Base-by-base conservation (phyloP, 2,888 invertebrate genomes). In the Germaria angustata region DNA sequence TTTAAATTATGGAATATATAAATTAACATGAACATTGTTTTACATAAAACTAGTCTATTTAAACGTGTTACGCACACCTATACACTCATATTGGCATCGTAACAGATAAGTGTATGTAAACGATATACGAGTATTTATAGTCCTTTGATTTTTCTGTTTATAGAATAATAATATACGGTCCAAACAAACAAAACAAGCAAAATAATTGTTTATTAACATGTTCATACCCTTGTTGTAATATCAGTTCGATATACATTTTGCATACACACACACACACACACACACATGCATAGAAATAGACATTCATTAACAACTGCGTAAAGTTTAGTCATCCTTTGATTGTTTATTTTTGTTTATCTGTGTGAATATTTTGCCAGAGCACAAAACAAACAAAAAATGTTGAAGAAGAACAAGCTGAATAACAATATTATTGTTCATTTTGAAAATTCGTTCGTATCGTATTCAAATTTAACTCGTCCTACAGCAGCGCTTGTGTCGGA, bases 401-500 rank as follows among this genome's bases (percentile, higher is more conserved):
- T 32, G 17, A 36, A n/a, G 13, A 39, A 20, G 13, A 53, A 53
- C 32, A 44, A 55, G n/a, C 32, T 28, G 9, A 20, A 61, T 3
- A 49, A 22, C 22, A 61, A 22, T 24, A 66, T 76, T 59, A 57
- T 73, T 73, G 59, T 80, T 73, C 57, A 73, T 73, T 80, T 79
- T 73, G 34, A 34, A 66, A 80, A 73, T 68, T 59, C 72, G 28
- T 79, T 44, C 65, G 65, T 51, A 71, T 82, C 84, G 80, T 82
- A 85, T 85, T 84, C 84, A 85, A 86, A 86, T 84, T 85, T 84
- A 61, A 75, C 77, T 72, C 66, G 72, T 77, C 78, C 78, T 69
- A 71, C 75, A 76, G 61, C 82, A 79, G 71, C 71, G 82, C 69
- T 75, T 75, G 71, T 87, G 88, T 89, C 90, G 91, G 90, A 90